These are phyloP conservation scores for Xenentodon cancila DNA, from an alignment of 2,797 vertebrate species.

Conservation along the genomic window DNA sequence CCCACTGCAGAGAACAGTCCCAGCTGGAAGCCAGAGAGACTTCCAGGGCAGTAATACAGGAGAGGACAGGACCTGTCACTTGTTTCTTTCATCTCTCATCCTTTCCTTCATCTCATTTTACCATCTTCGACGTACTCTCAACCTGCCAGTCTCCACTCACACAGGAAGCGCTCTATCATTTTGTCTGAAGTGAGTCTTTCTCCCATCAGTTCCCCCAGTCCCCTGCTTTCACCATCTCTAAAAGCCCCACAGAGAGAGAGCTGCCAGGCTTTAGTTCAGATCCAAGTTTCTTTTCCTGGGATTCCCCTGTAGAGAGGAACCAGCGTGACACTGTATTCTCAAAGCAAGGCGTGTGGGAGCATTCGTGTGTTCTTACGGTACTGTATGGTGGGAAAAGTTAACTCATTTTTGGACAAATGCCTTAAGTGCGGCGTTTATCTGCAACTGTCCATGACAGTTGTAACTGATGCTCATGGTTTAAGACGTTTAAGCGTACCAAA, in stretches of 20 bases:
- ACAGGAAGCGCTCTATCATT: constrained; percentile 25
- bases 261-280: constrained; percentile 54
- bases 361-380: constrained; percentile 5
- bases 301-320: constrained; percentile 27
- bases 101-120: constrained; percentile 19
- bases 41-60: constrained; percentile 33
- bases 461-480: not conserved
- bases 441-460: too few species aligned
- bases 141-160: constrained; percentile 26
- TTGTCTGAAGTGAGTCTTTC: constrained; percentile 44
- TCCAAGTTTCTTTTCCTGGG: constrained; percentile 27
- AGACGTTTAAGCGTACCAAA: not conserved
- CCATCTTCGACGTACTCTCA: constrained; percentile 32
- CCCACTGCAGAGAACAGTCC: constrained; percentile 23
- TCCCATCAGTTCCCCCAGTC: constrained; percentile 27
- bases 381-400: not conserved
- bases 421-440: constrained; percentile 3
- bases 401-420: constrained; percentile 1
- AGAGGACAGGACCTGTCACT: constrained; percentile 35
- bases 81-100: constrained; percentile 44
- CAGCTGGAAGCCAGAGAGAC: constrained; percentile 43
- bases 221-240: constrained; percentile 8
- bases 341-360: constrained; percentile 1
- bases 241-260: constrained; percentile 43
- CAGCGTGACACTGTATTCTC: constrained; percentile 15